Evolutionary conservation across 2,888 invertebrate genomes (phyloP).

Genomic region (Dryobotodes eremita): DNA sequence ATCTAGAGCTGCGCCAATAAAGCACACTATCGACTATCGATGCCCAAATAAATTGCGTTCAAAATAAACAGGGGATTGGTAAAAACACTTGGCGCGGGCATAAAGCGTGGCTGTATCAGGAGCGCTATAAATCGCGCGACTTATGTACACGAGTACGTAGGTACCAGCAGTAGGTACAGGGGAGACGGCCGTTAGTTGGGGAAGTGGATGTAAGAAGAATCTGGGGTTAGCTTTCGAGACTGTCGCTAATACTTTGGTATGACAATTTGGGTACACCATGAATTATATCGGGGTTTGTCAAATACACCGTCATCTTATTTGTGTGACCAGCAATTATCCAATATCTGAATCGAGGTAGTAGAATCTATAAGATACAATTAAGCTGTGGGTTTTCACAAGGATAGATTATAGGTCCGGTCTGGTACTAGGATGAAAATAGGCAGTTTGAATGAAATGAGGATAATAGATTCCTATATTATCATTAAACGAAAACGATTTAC

Average conservation of each 20-base stretch:
- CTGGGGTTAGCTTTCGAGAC: slow-evolving; percentile 7
- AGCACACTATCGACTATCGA: slow-evolving; percentile 65
- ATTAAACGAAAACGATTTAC: not conserved
- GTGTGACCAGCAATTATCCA: not conserved
- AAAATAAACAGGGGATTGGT: slow-evolving; percentile 71
- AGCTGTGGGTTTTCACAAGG: not conserved
- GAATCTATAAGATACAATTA: too few species aligned
- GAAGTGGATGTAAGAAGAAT: slow-evolving; percentile 17
- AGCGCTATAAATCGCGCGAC: slow-evolving; percentile 72
- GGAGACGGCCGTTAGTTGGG: slow-evolving; percentile 8
- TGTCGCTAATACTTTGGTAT: not conserved
- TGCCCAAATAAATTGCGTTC: slow-evolving; percentile 69
- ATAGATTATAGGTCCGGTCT: not conserved
- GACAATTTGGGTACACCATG: not conserved
- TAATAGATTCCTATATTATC: not conserved
- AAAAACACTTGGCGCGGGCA: slow-evolving; percentile 68
- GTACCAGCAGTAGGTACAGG: slow-evolving; percentile 1
- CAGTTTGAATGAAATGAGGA: not conserved
- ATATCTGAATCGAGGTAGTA: fast-evolving
- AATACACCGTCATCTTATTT: not conserved
- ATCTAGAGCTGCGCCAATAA: slow-evolving; percentile 58
- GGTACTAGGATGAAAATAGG: not conserved
- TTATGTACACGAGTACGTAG: slow-evolving; percentile 43
- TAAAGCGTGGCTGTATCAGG: slow-evolving; percentile 73
- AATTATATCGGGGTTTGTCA: not conserved